phyloP scores from a whole-genome alignment of 2,888 invertebrate species.

The Arctia plantaginis region DNA sequence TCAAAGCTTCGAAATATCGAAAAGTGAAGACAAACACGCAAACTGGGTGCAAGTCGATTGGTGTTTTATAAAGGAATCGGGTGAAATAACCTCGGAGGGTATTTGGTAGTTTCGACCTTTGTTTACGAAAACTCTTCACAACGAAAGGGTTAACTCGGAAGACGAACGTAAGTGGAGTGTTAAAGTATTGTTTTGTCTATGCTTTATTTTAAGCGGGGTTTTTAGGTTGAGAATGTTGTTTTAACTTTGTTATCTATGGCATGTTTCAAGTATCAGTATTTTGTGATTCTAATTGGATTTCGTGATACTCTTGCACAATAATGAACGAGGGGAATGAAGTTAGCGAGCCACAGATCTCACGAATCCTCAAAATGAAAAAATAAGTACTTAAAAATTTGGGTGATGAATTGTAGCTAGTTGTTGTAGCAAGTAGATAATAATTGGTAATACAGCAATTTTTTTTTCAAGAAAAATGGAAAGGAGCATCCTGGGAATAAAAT shows the following conservation, averaged over 20 bases:
- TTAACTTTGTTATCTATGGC: neutral
- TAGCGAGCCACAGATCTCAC: neutral
- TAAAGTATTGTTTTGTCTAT: constrained; percentile 16
- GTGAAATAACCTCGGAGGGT: constrained; percentile 28
- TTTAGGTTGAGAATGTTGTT: neutral
- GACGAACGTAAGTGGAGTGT: constrained; percentile 15
- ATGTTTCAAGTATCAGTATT: neutral
- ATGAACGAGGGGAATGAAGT: neutral
- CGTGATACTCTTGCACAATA: neutral
- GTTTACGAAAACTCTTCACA: constrained; percentile 23
- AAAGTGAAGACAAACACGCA: constrained; percentile 21
- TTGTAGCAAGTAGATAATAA: too few relatives aligned
- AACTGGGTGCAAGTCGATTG: constrained; percentile 26
- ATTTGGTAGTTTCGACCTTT: constrained; percentile 24
- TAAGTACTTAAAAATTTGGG: neutral
- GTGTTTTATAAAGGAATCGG: constrained; percentile 24
- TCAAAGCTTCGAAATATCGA: constrained; percentile 14
- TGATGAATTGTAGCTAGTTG: too few relatives aligned
- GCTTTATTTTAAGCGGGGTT: constrained; percentile 14
- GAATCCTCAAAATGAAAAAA: neutral
- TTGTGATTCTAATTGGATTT: neutral
- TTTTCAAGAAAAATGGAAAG: too few relatives aligned
- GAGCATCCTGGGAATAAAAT: too few relatives aligned
- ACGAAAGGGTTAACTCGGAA: constrained; percentile 21
- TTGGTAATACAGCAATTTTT: too few relatives aligned